These are phyloP conservation scores for Embidobia sp. DNA, from an alignment of 2,888 invertebrate genomes.

Conservation along the genomic window DNA sequence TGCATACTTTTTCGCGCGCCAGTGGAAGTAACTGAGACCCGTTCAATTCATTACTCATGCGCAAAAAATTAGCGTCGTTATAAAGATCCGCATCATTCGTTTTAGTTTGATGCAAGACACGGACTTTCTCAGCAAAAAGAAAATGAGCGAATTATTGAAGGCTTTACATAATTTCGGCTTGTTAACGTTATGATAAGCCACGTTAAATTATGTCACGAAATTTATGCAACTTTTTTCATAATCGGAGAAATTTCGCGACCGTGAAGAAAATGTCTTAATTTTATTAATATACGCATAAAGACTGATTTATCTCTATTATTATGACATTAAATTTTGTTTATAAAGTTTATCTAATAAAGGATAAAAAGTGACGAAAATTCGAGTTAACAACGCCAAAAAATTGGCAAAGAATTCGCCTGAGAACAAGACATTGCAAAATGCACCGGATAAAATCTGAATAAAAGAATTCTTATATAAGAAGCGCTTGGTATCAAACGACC, in stretches of 20 bases:
- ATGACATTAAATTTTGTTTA: too few species aligned
- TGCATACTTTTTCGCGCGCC: slow-evolving; percentile 1
- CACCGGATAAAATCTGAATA: slow-evolving; percentile 19
- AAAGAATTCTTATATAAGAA: slow-evolving; percentile 1
- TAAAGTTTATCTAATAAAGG: too few species aligned
- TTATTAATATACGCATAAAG: too few species aligned
- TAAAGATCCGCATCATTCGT: slow-evolving; percentile 9
- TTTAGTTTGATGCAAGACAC: slow-evolving; percentile 11
- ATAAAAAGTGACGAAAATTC: too few species aligned
- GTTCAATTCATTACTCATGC: slow-evolving; percentile 6
- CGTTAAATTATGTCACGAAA: slow-evolving; percentile 28
- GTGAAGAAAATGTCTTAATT: slow-evolving; percentile 1
- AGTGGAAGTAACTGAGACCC: slow-evolving; percentile 11
- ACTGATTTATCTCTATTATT: too few species aligned
- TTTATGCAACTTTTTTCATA: slow-evolving; percentile 47
- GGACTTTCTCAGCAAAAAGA: slow-evolving; percentile 31
- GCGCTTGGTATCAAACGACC: slow-evolving; percentile 5
- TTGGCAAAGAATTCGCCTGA: too few species aligned
- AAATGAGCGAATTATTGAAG: not conserved
- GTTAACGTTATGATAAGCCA: slow-evolving; percentile 20
- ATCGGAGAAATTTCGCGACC: slow-evolving; percentile 26
- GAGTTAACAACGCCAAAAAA: too few species aligned
- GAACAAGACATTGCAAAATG: slow-evolving; percentile 28
- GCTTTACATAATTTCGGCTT: slow-evolving; percentile 46
- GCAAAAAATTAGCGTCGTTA: slow-evolving; percentile 3